A percentile compares a stretch with the other conserved stretches of the same genome.
phyloP scores from a whole-genome alignment of 2,888 invertebrate species.

The Leptopilina myrica region DNA sequence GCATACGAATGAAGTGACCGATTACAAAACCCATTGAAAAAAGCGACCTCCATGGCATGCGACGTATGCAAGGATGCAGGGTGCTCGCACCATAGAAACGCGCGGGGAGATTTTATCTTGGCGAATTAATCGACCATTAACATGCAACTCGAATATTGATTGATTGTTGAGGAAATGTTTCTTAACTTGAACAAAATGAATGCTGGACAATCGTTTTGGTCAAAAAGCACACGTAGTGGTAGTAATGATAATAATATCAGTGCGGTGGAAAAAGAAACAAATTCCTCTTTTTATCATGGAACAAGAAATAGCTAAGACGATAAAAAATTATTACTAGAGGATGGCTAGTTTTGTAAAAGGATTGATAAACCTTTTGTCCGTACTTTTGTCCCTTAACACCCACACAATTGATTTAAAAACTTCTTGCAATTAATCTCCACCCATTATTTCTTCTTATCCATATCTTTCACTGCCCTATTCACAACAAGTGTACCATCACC shows the following conservation, averaged over 20 bases:
- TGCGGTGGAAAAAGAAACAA: too few relatives aligned
- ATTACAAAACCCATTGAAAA: slow-evolving; percentile 68
- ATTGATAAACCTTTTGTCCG: too few relatives aligned
- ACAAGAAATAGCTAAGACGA: too few relatives aligned
- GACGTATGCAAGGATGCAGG: slow-evolving; percentile 62
- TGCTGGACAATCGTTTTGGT: background rate
- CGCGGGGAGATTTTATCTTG: slow-evolving; percentile 39
- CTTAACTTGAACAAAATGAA: slow-evolving; percentile 53
- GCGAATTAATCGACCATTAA: slow-evolving; percentile 67
- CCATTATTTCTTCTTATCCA: background rate
- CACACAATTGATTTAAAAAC: too few relatives aligned
- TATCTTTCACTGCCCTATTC: background rate
- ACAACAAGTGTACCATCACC: background rate
- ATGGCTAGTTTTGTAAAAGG: too few relatives aligned
- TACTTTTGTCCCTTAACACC: too few relatives aligned
- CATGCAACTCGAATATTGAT: slow-evolving; percentile 70
- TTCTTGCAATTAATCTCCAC: background rate
- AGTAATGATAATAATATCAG: too few relatives aligned
- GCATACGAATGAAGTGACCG: slow-evolving; percentile 67
- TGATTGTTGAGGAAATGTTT: slow-evolving; percentile 61
- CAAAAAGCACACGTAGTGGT: too few relatives aligned
- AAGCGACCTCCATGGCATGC: slow-evolving; percentile 64
- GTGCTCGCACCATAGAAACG: slow-evolving; percentile 53
- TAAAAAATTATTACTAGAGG: too few relatives aligned
- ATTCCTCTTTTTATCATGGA: too few relatives aligned